Conservation (phyloP, 2,797 vertebrate genomes). For the Denticeps clupeoides region DNA sequence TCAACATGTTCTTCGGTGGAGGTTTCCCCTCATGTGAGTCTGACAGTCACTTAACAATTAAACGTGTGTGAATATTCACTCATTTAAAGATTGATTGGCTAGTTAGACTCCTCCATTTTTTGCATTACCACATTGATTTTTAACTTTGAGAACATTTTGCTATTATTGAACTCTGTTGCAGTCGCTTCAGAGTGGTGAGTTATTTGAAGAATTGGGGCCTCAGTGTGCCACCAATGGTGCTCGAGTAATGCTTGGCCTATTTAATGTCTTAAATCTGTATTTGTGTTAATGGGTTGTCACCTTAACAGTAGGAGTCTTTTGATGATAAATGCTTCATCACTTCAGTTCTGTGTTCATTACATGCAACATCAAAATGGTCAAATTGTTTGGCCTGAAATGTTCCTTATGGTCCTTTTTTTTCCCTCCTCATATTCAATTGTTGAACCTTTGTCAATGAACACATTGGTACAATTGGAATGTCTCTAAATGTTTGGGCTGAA, state of each 20-base stretch:
- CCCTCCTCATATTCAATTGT: too few relatives aligned
- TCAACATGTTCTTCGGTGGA: conserved; percentile 98
- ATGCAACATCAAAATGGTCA: background rate
- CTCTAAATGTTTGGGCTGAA: background rate
- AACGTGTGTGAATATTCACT: too few relatives aligned
- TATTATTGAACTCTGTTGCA: background rate
- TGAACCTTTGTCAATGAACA: too few relatives aligned
- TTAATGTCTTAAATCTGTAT: background rate
- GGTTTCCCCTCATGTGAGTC: conserved; percentile 86
- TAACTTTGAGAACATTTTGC: background rate
- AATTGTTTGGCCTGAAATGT: too few relatives aligned
- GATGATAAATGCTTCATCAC: background rate
- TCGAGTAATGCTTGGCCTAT: background rate
- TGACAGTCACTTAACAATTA: too few relatives aligned
- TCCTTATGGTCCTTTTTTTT: too few relatives aligned
- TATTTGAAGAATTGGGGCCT: background rate
- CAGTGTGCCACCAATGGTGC: background rate
- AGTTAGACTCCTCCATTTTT: too few relatives aligned
- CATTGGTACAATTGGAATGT: too few relatives aligned
- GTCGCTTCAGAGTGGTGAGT: background rate
- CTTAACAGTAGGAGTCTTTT: background rate
- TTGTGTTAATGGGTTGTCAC: background rate
- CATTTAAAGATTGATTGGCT: too few relatives aligned
- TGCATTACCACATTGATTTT: too few relatives aligned
- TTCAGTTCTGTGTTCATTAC: background rate